Evolutionary conservation across 2,888 invertebrate species (phyloP).

Genomic region (Conops quadrifasciatus): DNA sequence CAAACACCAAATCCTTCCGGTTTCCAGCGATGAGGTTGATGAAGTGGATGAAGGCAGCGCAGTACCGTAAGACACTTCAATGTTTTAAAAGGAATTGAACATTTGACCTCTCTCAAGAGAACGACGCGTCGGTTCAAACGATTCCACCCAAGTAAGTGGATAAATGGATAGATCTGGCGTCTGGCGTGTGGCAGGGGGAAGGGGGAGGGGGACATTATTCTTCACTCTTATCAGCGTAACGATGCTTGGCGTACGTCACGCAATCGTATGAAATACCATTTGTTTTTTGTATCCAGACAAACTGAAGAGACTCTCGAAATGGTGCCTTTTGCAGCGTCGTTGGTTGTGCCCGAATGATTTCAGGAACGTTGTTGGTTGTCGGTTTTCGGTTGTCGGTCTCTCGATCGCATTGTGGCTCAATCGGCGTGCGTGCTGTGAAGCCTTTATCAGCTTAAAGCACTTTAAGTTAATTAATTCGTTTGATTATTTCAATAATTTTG

Average conservation of each 20-base stretch:
- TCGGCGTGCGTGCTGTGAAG: slow-evolving; percentile 46
- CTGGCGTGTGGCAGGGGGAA: no score
- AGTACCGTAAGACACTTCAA: no score
- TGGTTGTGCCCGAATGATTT: neutral
- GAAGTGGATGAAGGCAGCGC: no score
- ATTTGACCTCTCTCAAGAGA: no score
- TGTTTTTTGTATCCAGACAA: neutral
- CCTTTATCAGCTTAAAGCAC: slow-evolving; percentile 51
- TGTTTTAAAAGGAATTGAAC: no score
- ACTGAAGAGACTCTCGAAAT: slow-evolving; percentile 27
- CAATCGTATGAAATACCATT: slow-evolving; percentile 39
- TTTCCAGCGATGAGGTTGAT: no score
- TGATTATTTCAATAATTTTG: slow-evolving; percentile 38
- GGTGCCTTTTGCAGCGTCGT: neutral
- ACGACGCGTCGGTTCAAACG: no score
- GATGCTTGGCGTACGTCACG: slow-evolving; percentile 39
- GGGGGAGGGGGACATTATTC: no score
- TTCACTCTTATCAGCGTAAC: slow-evolving; percentile 26
- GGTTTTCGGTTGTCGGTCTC: neutral
- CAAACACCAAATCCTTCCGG: no score
- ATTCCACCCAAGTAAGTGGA: no score
- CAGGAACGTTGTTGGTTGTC: neutral
- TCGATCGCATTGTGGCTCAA: neutral
- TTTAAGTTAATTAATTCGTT: slow-evolving; percentile 49
- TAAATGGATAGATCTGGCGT: no score